Evolutionary conservation across 53 echinoderm and acorn worm genomes (phyloP).

Genomic region (Mesocentrotus franciscanus): DNA sequence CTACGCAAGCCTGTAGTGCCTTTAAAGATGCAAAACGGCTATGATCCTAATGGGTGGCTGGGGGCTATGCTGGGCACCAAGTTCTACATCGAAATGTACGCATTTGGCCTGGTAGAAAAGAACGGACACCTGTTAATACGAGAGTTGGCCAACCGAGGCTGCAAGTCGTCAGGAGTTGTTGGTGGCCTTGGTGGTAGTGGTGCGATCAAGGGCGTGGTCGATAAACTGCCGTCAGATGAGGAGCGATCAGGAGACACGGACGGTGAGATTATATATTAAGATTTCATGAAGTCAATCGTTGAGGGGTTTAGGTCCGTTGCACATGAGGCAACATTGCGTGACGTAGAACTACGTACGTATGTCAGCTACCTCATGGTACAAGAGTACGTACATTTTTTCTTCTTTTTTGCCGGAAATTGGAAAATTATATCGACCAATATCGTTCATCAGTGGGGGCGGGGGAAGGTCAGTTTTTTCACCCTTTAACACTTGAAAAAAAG

Average conservation of each 20-base stretch:
- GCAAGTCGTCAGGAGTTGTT: not conserved
- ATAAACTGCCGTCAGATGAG: not conserved
- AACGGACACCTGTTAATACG: constrained; percentile 67
- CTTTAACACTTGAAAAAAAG: no score
- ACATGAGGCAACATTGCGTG: no score
- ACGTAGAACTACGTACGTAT: no score
- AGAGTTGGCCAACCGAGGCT: constrained; percentile 69
- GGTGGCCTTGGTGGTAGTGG: not conserved
- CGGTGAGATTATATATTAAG: not conserved
- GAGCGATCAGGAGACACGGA: not conserved
- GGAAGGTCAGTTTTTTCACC: no score
- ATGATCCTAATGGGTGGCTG: constrained; percentile 85
- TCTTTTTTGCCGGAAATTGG: no score
- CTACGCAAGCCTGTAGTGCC: constrained; percentile 77
- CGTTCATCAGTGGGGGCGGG: no score
- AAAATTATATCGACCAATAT: no score
- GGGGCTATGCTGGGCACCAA: constrained; percentile 84
- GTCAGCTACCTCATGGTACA: no score
- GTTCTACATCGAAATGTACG: constrained; percentile 71
- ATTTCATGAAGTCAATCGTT: no score
- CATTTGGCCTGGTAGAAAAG: constrained; percentile 34
- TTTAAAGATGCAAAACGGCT: constrained; percentile 72
- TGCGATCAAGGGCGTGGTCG: not conserved
- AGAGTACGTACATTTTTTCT: no score
- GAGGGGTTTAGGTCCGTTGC: no score